phyloP scores from a whole-genome alignment of 2,888 invertebrate species.

The Cinara cedri region DNA sequence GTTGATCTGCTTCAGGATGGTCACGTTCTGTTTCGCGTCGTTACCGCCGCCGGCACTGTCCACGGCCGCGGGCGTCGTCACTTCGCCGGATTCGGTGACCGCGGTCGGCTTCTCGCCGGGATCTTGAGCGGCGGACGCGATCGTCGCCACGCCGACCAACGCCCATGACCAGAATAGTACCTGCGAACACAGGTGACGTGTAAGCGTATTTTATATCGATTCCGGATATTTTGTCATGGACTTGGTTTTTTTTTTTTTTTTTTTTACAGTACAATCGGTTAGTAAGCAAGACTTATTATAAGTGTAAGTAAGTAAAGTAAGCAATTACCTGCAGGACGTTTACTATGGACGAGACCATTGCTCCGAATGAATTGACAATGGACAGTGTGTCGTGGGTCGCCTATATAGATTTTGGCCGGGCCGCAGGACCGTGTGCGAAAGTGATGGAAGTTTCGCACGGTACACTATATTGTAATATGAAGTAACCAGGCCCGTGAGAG shows the following conservation, averaged over 20 bases:
- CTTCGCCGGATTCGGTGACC: neutral
- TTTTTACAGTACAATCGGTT: too few species aligned
- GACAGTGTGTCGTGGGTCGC: neutral
- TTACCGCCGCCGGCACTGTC: neutral
- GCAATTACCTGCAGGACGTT: neutral
- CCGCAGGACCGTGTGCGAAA: constrained; percentile 17
- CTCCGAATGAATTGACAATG: constrained; percentile 19
- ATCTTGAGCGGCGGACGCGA: neutral
- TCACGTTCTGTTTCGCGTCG: constrained; percentile 65
- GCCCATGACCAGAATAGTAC: neutral
- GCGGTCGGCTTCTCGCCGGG: neutral
- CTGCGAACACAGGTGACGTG: neutral
- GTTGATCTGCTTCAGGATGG: constrained; percentile 81
- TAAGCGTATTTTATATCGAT: too few species aligned
- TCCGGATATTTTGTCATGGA: neutral
- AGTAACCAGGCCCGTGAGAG: constrained; percentile 37
- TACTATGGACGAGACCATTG: constrained; percentile 37
- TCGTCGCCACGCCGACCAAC: neutral
- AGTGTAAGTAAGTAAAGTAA: neutral
- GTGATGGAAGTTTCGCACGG: constrained; percentile 47
- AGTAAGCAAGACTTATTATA: too few species aligned
- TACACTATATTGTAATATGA: neutral
- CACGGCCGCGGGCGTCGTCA: neutral
- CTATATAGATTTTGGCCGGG: constrained; percentile 46
- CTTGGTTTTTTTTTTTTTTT: too few species aligned